Percentiles rank a stretch among this genome's conserved stretches.
Conservation (phyloP, 2,113 vertebrate species). For the Choloepus hoffmanni region DNA sequence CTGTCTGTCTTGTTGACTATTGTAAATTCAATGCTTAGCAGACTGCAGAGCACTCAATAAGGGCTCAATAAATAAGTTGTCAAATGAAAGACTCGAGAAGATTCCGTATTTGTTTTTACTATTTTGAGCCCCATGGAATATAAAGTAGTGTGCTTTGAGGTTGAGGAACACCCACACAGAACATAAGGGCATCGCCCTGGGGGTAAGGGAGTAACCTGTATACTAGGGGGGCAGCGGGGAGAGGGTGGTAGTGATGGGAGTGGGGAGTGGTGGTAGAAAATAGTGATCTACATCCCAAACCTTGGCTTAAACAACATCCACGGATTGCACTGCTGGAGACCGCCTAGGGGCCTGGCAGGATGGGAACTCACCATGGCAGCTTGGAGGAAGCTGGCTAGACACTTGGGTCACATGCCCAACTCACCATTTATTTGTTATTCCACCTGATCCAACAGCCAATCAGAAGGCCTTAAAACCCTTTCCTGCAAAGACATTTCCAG, state of each 20-base stretch:
- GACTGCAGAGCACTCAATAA: not conserved
- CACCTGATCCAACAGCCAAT: not conserved
- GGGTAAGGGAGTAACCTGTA: not conserved
- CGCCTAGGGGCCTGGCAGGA: not conserved
- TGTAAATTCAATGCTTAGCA: not conserved
- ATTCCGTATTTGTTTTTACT: not conserved
- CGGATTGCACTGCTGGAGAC: not conserved
- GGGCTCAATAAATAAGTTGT: not conserved
- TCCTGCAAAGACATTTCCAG: not conserved
- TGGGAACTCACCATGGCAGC: not conserved
- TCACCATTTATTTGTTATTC: not conserved
- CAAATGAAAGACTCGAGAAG: not conserved
- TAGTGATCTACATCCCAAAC: not conserved
- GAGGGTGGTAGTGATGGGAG: not conserved
- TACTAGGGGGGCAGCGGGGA: not conserved
- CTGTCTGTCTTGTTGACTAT: not conserved
- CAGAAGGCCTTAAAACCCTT: not conserved
- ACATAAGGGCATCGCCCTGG: not conserved
- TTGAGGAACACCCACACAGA: not conserved
- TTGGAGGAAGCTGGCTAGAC: not conserved
- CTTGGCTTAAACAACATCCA: not conserved
- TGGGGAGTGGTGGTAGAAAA: not conserved
- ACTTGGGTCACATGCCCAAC: not conserved
- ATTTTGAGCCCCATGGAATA: not conserved
- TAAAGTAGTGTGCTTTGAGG: not conserved